phyloP scores from a whole-genome alignment of 2,888 invertebrate genomes.

The Hylaea fasciaria region DNA sequence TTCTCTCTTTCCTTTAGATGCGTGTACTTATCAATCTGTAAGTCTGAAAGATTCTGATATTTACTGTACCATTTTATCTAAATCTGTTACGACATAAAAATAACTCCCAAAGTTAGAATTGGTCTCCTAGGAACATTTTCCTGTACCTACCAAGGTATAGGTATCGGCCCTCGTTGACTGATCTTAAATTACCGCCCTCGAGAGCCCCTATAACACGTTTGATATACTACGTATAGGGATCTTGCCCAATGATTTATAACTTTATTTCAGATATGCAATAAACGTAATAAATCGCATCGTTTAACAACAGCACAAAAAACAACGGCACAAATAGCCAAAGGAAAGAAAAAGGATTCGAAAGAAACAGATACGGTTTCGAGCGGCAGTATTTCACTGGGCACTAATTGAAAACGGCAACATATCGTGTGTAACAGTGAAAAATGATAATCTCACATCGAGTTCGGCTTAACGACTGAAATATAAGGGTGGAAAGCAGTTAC shows the following conservation, averaged over 20 bases:
- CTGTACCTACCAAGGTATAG: no score
- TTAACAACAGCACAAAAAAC: constrained; percentile 25
- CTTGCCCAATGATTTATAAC: not conserved
- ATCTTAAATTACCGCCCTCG: no score
- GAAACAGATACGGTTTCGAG: constrained; percentile 35
- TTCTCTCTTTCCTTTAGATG: no score
- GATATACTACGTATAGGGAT: no score
- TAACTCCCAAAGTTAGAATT: no score
- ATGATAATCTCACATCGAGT: constrained; percentile 47
- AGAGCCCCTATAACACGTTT: no score
- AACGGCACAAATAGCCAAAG: constrained; percentile 23
- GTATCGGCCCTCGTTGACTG: no score
- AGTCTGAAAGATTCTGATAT: no score
- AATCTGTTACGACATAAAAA: no score
- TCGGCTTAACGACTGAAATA: constrained; percentile 31
- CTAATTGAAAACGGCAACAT: constrained; percentile 52
- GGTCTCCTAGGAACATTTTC: no score
- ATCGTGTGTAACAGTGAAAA: constrained; percentile 48
- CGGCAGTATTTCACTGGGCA: constrained; percentile 49
- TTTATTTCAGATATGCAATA: constrained; percentile 19
- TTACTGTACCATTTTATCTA: no score
- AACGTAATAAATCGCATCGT: constrained; percentile 23
- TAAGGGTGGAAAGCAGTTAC: constrained; percentile 23
- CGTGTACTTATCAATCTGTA: no score
- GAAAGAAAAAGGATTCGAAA: constrained; percentile 23